Evolutionary conservation across 2,113 vertebrate genomes (phyloP).

Genomic region (Podiceps cristatus): DNA sequence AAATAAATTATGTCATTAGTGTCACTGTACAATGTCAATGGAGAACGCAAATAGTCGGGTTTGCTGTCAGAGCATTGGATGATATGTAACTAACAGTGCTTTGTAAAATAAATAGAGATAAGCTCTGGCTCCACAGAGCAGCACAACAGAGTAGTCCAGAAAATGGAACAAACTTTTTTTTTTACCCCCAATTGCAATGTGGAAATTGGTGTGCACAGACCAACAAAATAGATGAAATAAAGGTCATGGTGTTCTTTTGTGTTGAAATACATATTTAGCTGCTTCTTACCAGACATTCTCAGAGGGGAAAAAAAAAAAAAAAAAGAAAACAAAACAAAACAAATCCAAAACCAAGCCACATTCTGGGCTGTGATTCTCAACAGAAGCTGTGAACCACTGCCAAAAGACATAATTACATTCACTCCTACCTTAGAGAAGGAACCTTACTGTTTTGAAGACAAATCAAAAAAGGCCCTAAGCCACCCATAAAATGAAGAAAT

Average conservation of each 20-base stretch:
- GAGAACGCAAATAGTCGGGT: background rate
- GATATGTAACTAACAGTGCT: background rate
- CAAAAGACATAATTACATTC: conserved; percentile 2
- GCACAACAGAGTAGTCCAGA: background rate
- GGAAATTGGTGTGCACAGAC: background rate
- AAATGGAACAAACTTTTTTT: background rate
- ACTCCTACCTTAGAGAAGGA: background rate
- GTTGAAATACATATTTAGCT: conserved; percentile 2
- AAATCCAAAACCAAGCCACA: fast-evolving
- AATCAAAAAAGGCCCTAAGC: background rate
- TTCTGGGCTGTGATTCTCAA: conserved; percentile 9
- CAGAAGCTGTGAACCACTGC: background rate
- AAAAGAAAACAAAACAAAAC: too few relatives aligned
- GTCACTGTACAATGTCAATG: background rate
- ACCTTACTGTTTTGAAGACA: background rate
- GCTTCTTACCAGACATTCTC: background rate
- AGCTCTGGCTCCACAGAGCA: background rate
- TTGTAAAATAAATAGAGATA: background rate
- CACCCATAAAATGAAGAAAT: conserved; percentile 17
- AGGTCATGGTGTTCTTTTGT: background rate
- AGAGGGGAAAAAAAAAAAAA: background rate
- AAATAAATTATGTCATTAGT: background rate
- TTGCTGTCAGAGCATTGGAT: background rate
- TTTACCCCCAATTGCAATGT: background rate
- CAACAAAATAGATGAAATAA: background rate